Conservation (phyloP, 2,888 invertebrate species). For the Troilus luridus region DNA sequence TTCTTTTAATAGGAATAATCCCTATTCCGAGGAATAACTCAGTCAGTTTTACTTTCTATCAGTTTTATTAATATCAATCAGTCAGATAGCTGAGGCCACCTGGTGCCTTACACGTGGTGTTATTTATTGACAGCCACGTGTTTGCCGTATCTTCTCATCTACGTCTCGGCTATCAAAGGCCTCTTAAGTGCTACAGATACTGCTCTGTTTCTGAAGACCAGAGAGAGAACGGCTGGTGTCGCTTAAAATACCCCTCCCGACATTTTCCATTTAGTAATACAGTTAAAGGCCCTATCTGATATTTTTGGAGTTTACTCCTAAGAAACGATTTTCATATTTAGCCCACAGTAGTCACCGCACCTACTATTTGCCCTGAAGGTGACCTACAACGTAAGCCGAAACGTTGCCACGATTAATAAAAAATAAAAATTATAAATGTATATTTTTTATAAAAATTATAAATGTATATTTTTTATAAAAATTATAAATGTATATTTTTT, state of each 20-base stretch:
- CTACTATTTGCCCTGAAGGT: too few relatives aligned
- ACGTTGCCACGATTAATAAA: too few relatives aligned
- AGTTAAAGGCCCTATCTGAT: neutral
- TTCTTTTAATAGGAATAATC: too few relatives aligned
- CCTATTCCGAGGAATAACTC: neutral
- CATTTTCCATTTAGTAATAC: neutral
- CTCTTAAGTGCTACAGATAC: constrained; percentile 13
- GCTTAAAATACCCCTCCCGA: neutral
- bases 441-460: too few relatives aligned
- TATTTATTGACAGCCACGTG: constrained; percentile 42
- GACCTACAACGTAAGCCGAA: too few relatives aligned
- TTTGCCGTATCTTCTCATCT: constrained; percentile 13
- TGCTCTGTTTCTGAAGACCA: neutral
- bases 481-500: too few relatives aligned
- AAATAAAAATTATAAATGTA: too few relatives aligned
- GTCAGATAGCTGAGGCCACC: neutral
- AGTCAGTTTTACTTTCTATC: neutral
- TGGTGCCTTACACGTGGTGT: constrained; percentile 7
- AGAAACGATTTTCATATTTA: too few relatives aligned
- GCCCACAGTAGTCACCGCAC: too few relatives aligned
- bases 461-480: too few relatives aligned
- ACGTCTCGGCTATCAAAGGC: neutral
- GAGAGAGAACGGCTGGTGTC: neutral
- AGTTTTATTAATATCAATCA: constrained; percentile 22
- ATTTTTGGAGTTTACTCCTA: too few relatives aligned